Evolutionary conservation across 2,113 vertebrate species (phyloP), one percentile per base, ranked within the genome.

Genomic region (Mionectes macconnelli): DNA sequence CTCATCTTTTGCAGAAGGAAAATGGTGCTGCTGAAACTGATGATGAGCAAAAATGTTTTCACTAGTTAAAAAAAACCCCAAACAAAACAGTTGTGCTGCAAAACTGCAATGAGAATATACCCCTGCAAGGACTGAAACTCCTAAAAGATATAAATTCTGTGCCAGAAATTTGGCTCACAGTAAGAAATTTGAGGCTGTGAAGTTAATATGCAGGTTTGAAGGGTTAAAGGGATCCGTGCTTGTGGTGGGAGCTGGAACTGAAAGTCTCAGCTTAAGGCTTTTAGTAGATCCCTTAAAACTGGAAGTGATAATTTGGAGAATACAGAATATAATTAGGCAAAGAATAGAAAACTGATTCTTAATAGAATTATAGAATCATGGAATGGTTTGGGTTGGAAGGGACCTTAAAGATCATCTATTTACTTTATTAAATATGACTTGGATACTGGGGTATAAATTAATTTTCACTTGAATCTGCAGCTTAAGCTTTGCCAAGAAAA

Each of bases 381-480:
- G 59, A 13, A 62, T 62, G 59, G 59, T 39, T 62, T 62, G 59
- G 59, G 35, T 17, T 62, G 25, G n/a, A 39, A 62, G 35, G 35
- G 59, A 60, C 24, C 59, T 59, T 59, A 59, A 59, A 59, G 23
- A 37, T 37, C n/a, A 37, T 17, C 57, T 60, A 17, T 35, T 37
- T 12, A 25, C n/a, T 17, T 37, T 60, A 45, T 22, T 66, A 28
- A 1, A 0, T 55, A 31, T 0, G 3, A 33, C 24, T 28, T 53
- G 53, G 53, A 15, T 63, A 42, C 33, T 37, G 49, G 40, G 21
- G 9, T 31, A 19, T 35, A n/a, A 52, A 80, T 73, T 30, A 39
- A 53, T 16, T 64, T 89, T 55, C 68, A 31, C 23, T 81, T 81
- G 68, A 81, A 89, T 47, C 7, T 50, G 28, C 28, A 62, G 12